Evolutionary conservation across 2,113 vertebrate species (phyloP), one percentile per base, ranked within the genome.

Genomic region (Istiophorus platypterus): DNA sequence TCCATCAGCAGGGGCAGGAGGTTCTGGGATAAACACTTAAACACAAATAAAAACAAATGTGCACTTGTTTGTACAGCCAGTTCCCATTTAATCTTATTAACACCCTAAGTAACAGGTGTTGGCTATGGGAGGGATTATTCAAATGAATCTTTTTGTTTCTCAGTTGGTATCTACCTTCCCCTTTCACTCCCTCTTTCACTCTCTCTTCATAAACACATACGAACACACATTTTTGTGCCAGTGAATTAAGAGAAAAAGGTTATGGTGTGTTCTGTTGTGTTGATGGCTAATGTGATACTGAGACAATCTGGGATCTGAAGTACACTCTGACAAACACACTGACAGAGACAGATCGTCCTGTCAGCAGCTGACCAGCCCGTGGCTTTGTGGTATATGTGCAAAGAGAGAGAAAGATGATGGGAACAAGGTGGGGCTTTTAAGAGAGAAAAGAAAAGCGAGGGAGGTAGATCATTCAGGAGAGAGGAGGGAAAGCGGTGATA

Each of bases 11-110:
- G 37, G 17, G 31, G 39, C 68, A 65, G 59, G 42, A 49, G 45
- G 61, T 59, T 72, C 20, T 69, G 78, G n/a, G 45, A 62, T 85
- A 79, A 84, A 90, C 72, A 87, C 72, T 27, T 34, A 68, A 27
- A 79, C 17, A 66, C 37, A 71, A 71, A 79, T 71, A 13, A 22
- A 47, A 54, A 59, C 65, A 74, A 58, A 64, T 62, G 24, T 49
- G 51, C 70, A 75, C 80, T 68, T 64, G 29, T 73, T 15, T 68
- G 73, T 85, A 91, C 76, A 72, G 62, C 59, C 81, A 83, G 81
- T 88, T 83, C 82, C 58, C 69, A 81, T 84, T 90, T 86, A 72
- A 80, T 42, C 49, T 34, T 54, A 91, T 87, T 90, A 91, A 73
- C 76, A 51, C 26, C n/a, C 37, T 41, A 49, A 86, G 66, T 77